A percentile compares a stretch with the other conserved stretches of the same genome.
These are phyloP conservation scores for Pammene aurita DNA, from an alignment of 2,888 invertebrate species.

Conservation along the genomic window DNA sequence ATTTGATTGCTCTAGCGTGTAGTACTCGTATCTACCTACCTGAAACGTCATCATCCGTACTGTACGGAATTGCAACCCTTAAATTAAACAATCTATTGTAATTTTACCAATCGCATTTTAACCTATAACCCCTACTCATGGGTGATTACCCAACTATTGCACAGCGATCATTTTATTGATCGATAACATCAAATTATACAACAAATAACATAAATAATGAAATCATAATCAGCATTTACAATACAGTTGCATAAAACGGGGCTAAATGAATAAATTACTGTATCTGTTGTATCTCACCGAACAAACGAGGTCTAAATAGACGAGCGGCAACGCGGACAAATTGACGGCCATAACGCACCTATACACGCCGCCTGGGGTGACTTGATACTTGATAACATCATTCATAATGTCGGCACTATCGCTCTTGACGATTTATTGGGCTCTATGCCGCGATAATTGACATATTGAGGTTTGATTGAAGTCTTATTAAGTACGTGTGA, in stretches of 20 bases:
- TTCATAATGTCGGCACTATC: background rate
- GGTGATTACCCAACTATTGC: background rate
- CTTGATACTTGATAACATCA: conserved; percentile 57
- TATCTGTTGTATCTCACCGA: conserved; percentile 58
- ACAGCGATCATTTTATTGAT: background rate
- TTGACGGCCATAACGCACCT: conserved; percentile 73
- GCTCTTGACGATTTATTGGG: background rate
- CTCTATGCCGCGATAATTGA: background rate
- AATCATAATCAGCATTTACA: conserved; percentile 26
- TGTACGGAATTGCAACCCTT: background rate
- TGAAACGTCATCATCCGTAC: background rate
- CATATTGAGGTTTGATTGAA: background rate
- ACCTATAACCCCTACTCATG: background rate
- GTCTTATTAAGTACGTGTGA: no score
- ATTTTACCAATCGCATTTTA: background rate
- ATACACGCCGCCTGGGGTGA: conserved; percentile 49
- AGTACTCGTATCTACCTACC: no score
- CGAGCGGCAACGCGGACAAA: conserved; percentile 76
- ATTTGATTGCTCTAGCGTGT: no score
- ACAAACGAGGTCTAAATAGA: conserved; percentile 70
- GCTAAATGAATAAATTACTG: conserved; percentile 38
- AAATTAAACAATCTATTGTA: background rate
- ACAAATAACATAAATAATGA: conserved; percentile 15
- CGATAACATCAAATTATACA: conserved; percentile 25
- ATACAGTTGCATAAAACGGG: conserved; percentile 31